A percentile compares a stretch with the other conserved stretches of the same genome.
These are phyloP conservation scores for Pyrgilauda ruficollis DNA, from an alignment of 2,113 vertebrate genomes.

Conservation along the genomic window DNA sequence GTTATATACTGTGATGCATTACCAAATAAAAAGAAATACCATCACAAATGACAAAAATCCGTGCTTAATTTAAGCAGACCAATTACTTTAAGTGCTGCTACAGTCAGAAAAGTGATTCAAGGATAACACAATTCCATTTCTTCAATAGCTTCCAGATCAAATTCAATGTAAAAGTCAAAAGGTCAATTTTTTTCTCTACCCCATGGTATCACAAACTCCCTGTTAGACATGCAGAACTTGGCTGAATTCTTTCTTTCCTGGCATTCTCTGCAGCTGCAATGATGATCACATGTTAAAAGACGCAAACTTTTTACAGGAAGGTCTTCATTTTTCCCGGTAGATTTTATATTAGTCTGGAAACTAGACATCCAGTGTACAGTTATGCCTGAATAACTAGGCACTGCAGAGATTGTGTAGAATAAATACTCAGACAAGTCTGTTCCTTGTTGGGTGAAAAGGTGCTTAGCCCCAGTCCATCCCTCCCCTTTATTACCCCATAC, in stretches of 20 bases:
- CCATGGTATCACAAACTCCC: neutral
- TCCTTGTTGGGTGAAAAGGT: neutral
- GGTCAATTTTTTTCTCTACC: neutral
- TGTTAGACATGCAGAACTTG: neutral
- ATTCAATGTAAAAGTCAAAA: slow-evolving; percentile 6
- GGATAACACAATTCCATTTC: slow-evolving; percentile 24
- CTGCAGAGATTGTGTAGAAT: neutral
- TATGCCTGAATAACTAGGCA: neutral
- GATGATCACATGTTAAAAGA: neutral
- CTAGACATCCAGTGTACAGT: neutral
- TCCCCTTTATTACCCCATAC: neutral
- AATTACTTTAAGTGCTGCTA: slow-evolving; percentile 56
- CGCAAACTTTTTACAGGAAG: neutral
- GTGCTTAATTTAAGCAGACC: slow-evolving; percentile 9
- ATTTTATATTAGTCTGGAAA: neutral
- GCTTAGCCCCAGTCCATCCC: neutral
- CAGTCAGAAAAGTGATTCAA: slow-evolving; percentile 34
- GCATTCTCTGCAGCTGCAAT: neutral
- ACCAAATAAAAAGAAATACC: slow-evolving; percentile 42
- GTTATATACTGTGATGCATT: neutral
- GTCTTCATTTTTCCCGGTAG: neutral
- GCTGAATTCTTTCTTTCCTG: neutral
- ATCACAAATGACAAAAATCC: slow-evolving; percentile 37
- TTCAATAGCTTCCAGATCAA: slow-evolving; percentile 30
- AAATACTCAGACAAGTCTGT: neutral